A percentile compares a stretch with the other conserved stretches of the same genome.
Evolutionary conservation across 2,113 vertebrate genomes (phyloP).

Genomic region (Sinocyclocheilus maitianheensis): DNA sequence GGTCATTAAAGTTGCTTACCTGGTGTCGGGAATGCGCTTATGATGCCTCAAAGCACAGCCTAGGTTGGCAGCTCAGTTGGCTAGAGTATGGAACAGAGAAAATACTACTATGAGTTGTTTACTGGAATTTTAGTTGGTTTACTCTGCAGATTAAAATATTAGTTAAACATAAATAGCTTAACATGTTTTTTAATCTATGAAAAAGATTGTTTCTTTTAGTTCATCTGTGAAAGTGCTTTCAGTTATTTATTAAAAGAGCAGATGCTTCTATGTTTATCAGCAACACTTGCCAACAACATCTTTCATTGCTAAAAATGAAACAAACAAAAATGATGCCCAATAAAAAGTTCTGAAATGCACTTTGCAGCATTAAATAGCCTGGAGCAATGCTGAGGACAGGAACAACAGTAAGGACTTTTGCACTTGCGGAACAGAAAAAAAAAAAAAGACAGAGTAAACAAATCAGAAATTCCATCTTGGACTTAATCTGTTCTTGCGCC

Average conservation of each 20-base stretch:
- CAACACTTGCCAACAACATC: not conserved
- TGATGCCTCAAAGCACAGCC: not conserved
- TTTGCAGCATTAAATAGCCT: slow-evolving; percentile 43
- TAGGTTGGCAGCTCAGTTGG: not conserved
- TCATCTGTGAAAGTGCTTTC: not conserved
- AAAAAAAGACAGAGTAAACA: slow-evolving; percentile 53
- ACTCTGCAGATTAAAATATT: not conserved
- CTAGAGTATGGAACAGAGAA: too few species aligned
- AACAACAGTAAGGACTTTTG: slow-evolving; percentile 56
- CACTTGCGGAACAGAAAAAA: slow-evolving; percentile 22
- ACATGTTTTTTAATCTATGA: not conserved
- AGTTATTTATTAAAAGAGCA: slow-evolving; percentile 18
- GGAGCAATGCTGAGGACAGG: slow-evolving; percentile 28
- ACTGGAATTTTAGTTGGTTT: not conserved
- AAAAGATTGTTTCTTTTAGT: not conserved
- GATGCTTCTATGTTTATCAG: not conserved
- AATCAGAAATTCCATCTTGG: slow-evolving; percentile 68
- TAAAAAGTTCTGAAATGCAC: slow-evolving; percentile 15
- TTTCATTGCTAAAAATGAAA: not conserved
- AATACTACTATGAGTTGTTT: not conserved
- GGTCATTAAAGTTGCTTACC: too few species aligned
- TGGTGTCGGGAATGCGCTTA: not conserved
- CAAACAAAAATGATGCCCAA: slow-evolving; percentile 23
- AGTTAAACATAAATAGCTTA: not conserved
- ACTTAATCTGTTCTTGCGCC: slow-evolving; percentile 70